These are phyloP conservation scores for Melanargia galathea DNA, from an alignment of 2,888 invertebrate species.

Conservation along the genomic window DNA sequence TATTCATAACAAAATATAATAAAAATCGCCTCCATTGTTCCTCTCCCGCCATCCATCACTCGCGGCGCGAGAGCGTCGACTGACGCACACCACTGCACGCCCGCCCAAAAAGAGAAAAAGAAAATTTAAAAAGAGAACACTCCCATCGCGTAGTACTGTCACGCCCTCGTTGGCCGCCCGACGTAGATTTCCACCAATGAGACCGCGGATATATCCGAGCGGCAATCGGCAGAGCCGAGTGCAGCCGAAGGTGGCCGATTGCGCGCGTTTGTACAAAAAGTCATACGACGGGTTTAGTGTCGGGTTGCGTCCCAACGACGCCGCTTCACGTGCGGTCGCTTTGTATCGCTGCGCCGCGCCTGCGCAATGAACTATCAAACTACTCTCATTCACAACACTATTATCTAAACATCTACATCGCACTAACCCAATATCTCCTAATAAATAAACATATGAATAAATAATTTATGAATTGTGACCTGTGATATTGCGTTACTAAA, in stretches of 20 bases:
- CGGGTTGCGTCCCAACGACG: conserved; percentile 82
- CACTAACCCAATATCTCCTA: conserved; percentile 11
- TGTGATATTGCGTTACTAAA: conserved; percentile 59
- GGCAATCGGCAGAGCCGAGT: conserved; percentile 55
- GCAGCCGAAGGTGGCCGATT: conserved; percentile 67
- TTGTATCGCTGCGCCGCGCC: conserved; percentile 50
- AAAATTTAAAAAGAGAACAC: conserved; percentile 79
- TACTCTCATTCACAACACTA: conserved; percentile 63
- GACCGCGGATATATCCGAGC: conserved; percentile 47
- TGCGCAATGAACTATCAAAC: conserved; percentile 65
- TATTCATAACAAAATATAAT: conserved; percentile 48
- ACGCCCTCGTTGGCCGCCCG: conserved; percentile 69
- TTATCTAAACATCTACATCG: conserved; percentile 45
- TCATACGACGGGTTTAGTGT: conserved; percentile 80
- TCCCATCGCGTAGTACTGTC: conserved; percentile 62
- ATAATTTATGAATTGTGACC: conserved; percentile 54
- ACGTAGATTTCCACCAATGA: conserved; percentile 54
- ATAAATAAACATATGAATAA: conserved; percentile 17
- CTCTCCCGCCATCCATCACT: conserved; percentile 69
- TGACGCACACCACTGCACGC: conserved; percentile 73
- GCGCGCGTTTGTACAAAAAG: conserved; percentile 79
- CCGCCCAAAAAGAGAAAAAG: conserved; percentile 81
- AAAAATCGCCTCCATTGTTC: conserved; percentile 58
- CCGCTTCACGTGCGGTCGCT: conserved; percentile 73
- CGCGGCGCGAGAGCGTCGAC: conserved; percentile 71